A percentile compares a stretch with the other conserved stretches of the same genome.
These are phyloP conservation scores for Myrmecobius fasciatus DNA, from an alignment of 2,113 vertebrate genomes.

Conservation along the genomic window DNA sequence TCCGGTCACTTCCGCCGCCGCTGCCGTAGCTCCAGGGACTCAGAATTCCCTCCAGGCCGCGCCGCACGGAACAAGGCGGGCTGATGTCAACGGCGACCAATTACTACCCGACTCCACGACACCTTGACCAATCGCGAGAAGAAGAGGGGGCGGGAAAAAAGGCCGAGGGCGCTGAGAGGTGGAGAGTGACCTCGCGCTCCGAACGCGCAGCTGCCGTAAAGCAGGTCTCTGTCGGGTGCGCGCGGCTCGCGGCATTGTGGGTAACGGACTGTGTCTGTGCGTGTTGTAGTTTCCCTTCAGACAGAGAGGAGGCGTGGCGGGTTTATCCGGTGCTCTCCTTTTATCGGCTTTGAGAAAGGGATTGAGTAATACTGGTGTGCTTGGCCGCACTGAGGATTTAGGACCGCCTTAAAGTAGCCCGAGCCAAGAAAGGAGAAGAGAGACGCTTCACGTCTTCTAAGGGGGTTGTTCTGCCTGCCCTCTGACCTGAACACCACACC, in stretches of 20 bases:
- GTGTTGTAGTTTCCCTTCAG: fast-evolving
- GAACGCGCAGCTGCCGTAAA: conserved; percentile 56
- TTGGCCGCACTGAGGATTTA: too few relatives aligned
- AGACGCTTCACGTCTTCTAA: neutral
- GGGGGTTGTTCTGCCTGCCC: neutral
- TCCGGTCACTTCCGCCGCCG: conserved; percentile 54
- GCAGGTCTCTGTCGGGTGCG: neutral
- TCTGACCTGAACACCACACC: neutral
- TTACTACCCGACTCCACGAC: neutral
- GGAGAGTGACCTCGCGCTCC: neutral
- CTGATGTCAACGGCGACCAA: conserved; percentile 50
- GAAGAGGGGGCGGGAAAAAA: neutral
- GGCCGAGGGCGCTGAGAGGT: neutral
- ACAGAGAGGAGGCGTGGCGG: fast-evolving
- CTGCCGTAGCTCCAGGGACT: conserved; percentile 22
- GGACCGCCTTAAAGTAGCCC: too few relatives aligned
- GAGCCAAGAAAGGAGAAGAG: neutral
- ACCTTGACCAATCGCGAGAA: neutral
- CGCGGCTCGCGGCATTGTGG: neutral
- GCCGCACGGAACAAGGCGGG: conserved; percentile 54
- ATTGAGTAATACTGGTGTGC: too few relatives aligned
- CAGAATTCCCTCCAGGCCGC: neutral
- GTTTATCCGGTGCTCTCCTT: neutral
- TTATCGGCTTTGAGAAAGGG: neutral
- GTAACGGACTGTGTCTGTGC: neutral